These are phyloP conservation scores for Xiphias gladius DNA, from an alignment of 2,113 vertebrate genomes.

Conservation along the genomic window DNA sequence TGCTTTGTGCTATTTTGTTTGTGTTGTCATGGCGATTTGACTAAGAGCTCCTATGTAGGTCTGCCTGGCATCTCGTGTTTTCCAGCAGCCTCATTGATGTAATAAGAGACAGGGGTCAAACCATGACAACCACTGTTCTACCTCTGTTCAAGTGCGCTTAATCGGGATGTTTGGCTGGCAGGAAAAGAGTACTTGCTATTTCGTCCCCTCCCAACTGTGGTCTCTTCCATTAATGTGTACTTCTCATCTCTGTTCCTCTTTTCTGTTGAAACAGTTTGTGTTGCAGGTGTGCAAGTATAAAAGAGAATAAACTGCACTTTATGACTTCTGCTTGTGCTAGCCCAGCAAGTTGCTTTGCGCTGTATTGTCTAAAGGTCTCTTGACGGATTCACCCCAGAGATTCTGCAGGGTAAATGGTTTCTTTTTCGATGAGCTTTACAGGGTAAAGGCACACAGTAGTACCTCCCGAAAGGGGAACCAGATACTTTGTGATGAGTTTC, in stretches of 20 bases:
- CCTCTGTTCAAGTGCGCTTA: slow-evolving; percentile 62
- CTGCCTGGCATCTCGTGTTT: slow-evolving; percentile 61
- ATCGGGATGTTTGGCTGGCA: slow-evolving; percentile 65
- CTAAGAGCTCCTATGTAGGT: slow-evolving; percentile 56
- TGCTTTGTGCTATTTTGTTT: slow-evolving; percentile 80
- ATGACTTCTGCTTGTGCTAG: neutral
- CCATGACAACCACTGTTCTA: slow-evolving; percentile 67
- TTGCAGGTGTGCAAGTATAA: slow-evolving; percentile 18
- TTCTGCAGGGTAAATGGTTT: neutral
- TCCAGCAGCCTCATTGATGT: slow-evolving; percentile 61
- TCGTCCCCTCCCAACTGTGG: slow-evolving; percentile 6
- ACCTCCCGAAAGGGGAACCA: neutral
- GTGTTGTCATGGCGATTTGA: slow-evolving; percentile 75
- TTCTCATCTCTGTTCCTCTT: neutral
- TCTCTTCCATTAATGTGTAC: slow-evolving; percentile 5
- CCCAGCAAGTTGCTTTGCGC: slow-evolving; percentile 2
- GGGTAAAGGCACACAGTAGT: neutral
- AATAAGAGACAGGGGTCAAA: slow-evolving; percentile 60
- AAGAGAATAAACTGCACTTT: slow-evolving; percentile 10
- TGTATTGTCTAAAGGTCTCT: neutral
- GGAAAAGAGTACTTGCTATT: slow-evolving; percentile 38
- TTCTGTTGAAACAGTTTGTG: slow-evolving; percentile 23
- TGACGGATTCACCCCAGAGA: slow-evolving; percentile 11
- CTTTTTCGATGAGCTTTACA: slow-evolving; percentile 31
- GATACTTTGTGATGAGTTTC: neutral